These are phyloP conservation scores for Coccyzus lansbergi DNA, from an alignment of 2,797 vertebrate species.

Conservation along the genomic window DNA sequence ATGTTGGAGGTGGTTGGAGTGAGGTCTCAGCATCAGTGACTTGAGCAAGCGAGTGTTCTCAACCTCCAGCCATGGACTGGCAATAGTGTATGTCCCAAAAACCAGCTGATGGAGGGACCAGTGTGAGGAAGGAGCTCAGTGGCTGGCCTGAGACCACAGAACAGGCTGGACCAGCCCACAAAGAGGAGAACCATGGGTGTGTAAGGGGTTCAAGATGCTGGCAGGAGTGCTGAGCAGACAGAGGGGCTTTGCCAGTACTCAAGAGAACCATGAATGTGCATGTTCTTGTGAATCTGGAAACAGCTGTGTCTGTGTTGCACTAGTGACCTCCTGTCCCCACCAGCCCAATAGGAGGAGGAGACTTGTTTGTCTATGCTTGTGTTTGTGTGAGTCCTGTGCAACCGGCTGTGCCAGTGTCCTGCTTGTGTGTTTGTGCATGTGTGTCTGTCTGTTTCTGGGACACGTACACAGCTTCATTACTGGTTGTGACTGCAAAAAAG, in stretches of 20 bases:
- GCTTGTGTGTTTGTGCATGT: not conserved
- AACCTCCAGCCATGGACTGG: not conserved
- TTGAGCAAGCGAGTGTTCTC: accelerated
- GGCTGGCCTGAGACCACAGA: not conserved
- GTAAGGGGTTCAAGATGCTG: too few relatives aligned
- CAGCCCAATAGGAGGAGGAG: too few relatives aligned
- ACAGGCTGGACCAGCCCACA: not conserved
- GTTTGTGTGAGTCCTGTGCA: not conserved
- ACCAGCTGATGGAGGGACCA: accelerated
- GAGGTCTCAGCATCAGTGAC: not conserved
- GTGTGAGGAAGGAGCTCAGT: not conserved
- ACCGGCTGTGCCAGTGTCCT: not conserved
- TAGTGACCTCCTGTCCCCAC: too few relatives aligned
- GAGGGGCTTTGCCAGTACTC: not conserved
- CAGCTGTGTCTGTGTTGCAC: not conserved
- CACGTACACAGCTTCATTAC: accelerated
- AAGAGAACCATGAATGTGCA: not conserved
- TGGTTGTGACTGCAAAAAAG: not conserved
- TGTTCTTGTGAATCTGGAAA: not conserved
- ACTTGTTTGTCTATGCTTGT: too few relatives aligned
- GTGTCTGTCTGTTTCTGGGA: not conserved
- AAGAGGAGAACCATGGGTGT: not conserved
- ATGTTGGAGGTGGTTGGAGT: not conserved
- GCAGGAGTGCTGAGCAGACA: not conserved
- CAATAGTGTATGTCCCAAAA: accelerated